phyloP scores from a whole-genome alignment of 2,888 invertebrate species.

The Drosophila merina region DNA sequence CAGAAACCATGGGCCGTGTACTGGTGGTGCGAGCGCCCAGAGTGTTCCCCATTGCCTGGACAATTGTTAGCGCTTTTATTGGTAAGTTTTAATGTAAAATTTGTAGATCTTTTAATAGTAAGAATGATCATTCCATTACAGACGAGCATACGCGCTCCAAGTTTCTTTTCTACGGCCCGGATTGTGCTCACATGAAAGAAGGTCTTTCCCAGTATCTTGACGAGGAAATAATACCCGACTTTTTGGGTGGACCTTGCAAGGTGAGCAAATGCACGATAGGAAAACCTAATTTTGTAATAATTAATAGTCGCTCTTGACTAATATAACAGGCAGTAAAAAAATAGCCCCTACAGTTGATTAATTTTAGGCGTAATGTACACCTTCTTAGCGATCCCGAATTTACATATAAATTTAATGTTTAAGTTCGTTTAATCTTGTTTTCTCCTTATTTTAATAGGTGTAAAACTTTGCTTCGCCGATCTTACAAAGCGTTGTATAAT shows the following conservation, averaged over 20 bases:
- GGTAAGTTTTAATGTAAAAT: slow-evolving; percentile 84
- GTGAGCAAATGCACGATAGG: slow-evolving; percentile 84
- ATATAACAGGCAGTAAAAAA: not conserved
- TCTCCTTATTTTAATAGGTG: not conserved
- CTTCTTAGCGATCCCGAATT: not conserved
- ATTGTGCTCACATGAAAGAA: slow-evolving; percentile 91
- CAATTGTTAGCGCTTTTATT: slow-evolving; percentile 96
- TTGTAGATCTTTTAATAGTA: not conserved
- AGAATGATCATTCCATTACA: slow-evolving; percentile 71
- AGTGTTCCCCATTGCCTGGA: slow-evolving; percentile 98
- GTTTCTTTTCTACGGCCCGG: slow-evolving; percentile 95
- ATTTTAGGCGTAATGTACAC: not conserved
- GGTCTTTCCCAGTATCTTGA: slow-evolving; percentile 94
- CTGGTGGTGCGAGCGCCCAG: slow-evolving; percentile 95
- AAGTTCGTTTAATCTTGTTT: not conserved
- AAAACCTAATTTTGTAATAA: not conserved
- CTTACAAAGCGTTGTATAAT: not conserved
- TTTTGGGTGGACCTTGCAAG: slow-evolving; percentile 95
- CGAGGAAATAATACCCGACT: slow-evolving; percentile 94
- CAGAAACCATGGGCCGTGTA: slow-evolving; percentile 96
- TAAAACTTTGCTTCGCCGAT: not conserved
- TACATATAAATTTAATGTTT: not conserved
- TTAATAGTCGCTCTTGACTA: not conserved
- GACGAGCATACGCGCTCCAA: slow-evolving; percentile 97
- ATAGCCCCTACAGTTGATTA: not conserved